These are phyloP conservation scores for Pilophorus perplexus DNA, from an alignment of 2,888 invertebrate species.

Conservation along the genomic window DNA sequence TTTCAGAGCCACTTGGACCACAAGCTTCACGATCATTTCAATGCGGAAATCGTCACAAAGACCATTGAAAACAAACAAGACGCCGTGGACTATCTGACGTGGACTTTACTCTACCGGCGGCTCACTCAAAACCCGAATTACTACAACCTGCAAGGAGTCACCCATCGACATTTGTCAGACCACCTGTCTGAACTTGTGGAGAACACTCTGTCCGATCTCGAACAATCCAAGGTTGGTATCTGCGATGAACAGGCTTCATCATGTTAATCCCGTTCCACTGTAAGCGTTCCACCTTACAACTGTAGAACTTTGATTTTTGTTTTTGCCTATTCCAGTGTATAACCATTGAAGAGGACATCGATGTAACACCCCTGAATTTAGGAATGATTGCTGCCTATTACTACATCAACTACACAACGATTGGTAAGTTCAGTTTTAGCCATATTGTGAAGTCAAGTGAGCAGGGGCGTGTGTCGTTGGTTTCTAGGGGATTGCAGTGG, in stretches of 20 bases:
- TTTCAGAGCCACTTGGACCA: conserved; percentile 88
- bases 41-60: conserved; percentile 99
- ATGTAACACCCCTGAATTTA: conserved; percentile 91
- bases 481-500: neutral
- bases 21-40: conserved; percentile 97
- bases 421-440: conserved; percentile 60
- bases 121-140: conserved; percentile 99
- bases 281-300: too few relatives aligned
- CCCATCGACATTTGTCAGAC: conserved; percentile 95
- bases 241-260: too few relatives aligned
- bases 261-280: too few relatives aligned
- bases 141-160: conserved; percentile 95
- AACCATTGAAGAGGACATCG: conserved; percentile 96
- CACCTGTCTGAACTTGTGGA: conserved; percentile 98
- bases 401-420: conserved; percentile 99
- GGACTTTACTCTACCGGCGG: conserved; percentile 96
- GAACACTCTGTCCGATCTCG: conserved; percentile 87
- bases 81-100: conserved; percentile 98
- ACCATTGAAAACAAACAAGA: conserved; percentile 99
- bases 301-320: too few relatives aligned
- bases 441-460: too few relatives aligned
- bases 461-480: too few relatives aligned
- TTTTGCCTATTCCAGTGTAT: conserved; percentile 66
- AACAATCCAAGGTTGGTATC: conserved; percentile 89
- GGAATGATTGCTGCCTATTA: conserved; percentile 99